A percentile compares a stretch with the other conserved stretches of the same genome.
phyloP scores from a whole-genome alignment of 2,888 invertebrate genomes.

The Tinea pellionella region DNA sequence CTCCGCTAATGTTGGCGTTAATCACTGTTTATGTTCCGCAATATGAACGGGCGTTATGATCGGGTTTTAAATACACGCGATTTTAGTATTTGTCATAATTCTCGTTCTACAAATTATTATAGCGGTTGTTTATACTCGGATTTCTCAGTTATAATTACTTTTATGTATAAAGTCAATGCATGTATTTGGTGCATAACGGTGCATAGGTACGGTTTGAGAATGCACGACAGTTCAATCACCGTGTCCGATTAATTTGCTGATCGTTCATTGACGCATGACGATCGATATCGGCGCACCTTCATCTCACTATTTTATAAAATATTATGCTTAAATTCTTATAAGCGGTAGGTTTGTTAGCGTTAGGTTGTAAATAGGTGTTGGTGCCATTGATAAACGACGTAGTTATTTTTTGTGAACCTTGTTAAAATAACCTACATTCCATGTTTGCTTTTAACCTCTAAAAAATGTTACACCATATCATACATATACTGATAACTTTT shows the following conservation, averaged over 20 bases:
- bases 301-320: background rate
- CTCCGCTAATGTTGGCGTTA: background rate
- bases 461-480: too few species aligned
- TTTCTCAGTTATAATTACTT: background rate
- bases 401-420: background rate
- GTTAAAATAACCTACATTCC: background rate
- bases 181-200: conserved; percentile 13
- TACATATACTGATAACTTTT: too few species aligned
- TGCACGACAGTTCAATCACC: conserved; percentile 12
- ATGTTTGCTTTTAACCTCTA: background rate
- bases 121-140: background rate
- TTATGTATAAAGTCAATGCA: conserved; percentile 7
- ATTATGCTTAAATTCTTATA: background rate
- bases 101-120: background rate
- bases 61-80: background rate
- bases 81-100: background rate
- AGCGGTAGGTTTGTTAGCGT: background rate
- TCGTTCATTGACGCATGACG: conserved; percentile 14
- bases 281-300: background rate
- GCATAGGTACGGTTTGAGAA: background rate
- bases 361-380: background rate
- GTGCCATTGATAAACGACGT: background rate
- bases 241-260: conserved; percentile 16
- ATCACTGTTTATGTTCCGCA: background rate
- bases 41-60: background rate